Conservation (phyloP, 2,888 invertebrate genomes). For the Bhutanitis thaidina region DNA sequence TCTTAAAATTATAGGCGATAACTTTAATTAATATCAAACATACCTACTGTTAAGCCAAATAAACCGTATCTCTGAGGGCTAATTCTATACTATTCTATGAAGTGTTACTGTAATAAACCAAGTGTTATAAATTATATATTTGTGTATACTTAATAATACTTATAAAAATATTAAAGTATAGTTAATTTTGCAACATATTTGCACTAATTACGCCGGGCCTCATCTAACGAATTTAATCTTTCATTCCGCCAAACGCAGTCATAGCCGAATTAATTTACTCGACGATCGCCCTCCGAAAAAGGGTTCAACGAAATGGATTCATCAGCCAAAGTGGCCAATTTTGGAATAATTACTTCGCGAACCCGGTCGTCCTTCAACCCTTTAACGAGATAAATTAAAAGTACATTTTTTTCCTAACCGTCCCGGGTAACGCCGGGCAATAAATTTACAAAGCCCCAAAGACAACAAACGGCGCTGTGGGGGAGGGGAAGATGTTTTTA, state of each 20-base stretch:
- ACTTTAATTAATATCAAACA: too few relatives aligned
- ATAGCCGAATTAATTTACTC: constrained; percentile 66
- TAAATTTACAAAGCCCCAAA: constrained; percentile 78
- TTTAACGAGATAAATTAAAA: constrained; percentile 81
- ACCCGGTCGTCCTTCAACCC: constrained; percentile 77
- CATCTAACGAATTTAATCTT: constrained; percentile 67
- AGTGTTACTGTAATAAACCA: too few relatives aligned
- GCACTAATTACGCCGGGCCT: constrained; percentile 23
- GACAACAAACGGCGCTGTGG: constrained; percentile 70
- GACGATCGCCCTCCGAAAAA: constrained; percentile 57
- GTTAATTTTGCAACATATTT: neutral
- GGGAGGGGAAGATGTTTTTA: constrained; percentile 77
- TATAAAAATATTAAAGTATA: too few relatives aligned
- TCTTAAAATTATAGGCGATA: too few relatives aligned
- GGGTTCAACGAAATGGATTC: constrained; percentile 70
- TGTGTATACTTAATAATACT: too few relatives aligned
- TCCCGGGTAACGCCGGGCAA: constrained; percentile 66
- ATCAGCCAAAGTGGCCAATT: constrained; percentile 79
- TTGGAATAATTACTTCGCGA: constrained; percentile 77
- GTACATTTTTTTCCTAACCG: constrained; percentile 78
- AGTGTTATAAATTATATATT: too few relatives aligned
- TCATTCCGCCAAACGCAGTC: constrained; percentile 57
- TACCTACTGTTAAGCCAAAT: too few relatives aligned
- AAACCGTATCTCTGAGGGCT: too few relatives aligned
- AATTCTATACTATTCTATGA: too few relatives aligned